These are phyloP conservation scores for Eupeodes luniger DNA, from an alignment of 2,888 invertebrate species.

Conservation along the genomic window DNA sequence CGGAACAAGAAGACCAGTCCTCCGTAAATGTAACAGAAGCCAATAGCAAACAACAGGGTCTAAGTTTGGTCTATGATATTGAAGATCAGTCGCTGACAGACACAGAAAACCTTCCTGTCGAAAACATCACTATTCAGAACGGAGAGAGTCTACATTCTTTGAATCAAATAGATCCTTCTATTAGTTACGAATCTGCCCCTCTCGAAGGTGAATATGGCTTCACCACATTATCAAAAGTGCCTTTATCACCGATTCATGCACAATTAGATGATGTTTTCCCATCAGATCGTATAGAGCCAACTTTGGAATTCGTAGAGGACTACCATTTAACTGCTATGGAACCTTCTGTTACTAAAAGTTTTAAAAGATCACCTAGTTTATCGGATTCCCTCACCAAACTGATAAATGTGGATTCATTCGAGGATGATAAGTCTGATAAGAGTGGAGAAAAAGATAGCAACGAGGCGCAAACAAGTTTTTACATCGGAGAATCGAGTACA, in stretches of 20 bases:
- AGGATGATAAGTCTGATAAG: background rate
- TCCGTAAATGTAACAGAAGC: slow-evolving; percentile 2
- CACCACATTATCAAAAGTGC: background rate
- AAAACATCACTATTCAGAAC: background rate
- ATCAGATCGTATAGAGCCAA: background rate
- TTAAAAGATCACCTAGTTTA: slow-evolving; percentile 33
- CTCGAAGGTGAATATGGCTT: background rate
- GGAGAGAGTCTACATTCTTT: background rate
- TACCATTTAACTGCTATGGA: background rate
- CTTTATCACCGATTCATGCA: background rate
- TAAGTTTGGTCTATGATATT: background rate
- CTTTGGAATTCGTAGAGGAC: background rate
- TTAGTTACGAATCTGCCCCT: background rate
- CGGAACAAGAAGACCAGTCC: background rate
- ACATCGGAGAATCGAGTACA: slow-evolving; percentile 83
- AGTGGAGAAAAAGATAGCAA: slow-evolving; percentile 77
- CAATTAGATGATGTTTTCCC: background rate
- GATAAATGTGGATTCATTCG: background rate
- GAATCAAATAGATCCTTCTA: background rate
- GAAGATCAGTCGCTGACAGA: slow-evolving; percentile 1
- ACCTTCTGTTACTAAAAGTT: background rate
- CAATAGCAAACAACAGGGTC: background rate
- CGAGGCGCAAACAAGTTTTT: slow-evolving; percentile 80
- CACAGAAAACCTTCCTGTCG: background rate
- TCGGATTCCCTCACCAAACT: slow-evolving; percentile 12